A percentile compares a stretch with the other conserved stretches of the same genome.
Conservation (phyloP, 2,113 vertebrate genomes). For the Formicarius rufipectus region DNA sequence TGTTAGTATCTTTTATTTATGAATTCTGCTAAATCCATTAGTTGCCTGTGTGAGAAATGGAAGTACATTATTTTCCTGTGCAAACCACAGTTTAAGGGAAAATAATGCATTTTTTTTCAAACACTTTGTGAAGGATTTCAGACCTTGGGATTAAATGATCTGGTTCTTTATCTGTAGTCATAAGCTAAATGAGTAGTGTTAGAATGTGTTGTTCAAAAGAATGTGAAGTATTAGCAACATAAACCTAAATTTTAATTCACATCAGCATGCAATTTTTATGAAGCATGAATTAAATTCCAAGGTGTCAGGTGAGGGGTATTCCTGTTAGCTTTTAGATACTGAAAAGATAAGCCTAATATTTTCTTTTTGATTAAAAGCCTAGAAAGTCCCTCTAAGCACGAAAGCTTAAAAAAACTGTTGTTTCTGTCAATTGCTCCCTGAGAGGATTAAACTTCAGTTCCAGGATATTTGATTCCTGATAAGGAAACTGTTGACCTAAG, state of each 20-base stretch:
- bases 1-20: constrained; percentile 52
- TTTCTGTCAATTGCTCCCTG: constrained; percentile 71
- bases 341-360: constrained; percentile 34
- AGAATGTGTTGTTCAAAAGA: neutral
- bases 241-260: neutral
- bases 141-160: constrained; percentile 15
- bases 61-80: constrained; percentile 22
- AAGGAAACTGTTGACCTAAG: constrained; percentile 74
- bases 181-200: neutral
- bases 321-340: neutral
- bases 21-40: constrained; percentile 55
- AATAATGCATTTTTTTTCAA: neutral
- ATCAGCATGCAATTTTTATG: neutral
- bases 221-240: neutral
- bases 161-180: neutral
- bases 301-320: constrained; percentile 1
- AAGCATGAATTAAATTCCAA: neutral
- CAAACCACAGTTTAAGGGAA: constrained; percentile 27
- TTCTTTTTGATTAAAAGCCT: constrained; percentile 60
- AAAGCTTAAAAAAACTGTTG: constrained; percentile 62
- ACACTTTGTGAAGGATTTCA: neutral
- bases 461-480: constrained; percentile 71
- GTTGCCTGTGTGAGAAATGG: constrained; percentile 38
- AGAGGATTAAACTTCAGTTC: constrained; percentile 75
- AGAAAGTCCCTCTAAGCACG: constrained; percentile 60